phyloP scores from a whole-genome alignment of 2,888 invertebrate genomes.

The Tribolium freemani region DNA sequence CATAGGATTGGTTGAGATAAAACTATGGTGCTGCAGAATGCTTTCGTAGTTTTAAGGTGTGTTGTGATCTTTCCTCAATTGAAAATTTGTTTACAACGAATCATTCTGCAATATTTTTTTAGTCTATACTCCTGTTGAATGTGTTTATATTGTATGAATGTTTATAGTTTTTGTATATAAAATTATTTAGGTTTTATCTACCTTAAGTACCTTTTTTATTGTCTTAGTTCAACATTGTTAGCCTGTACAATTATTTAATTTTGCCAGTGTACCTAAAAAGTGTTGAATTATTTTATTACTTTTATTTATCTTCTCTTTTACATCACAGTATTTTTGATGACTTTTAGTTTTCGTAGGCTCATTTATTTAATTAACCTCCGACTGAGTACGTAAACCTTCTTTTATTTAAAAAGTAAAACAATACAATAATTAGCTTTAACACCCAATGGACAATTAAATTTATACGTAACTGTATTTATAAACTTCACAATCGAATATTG shows the following conservation, averaged over 20 bases:
- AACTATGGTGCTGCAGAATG: conserved; percentile 66
- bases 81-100: conserved; percentile 56
- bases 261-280: conserved; percentile 57
- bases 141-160: conserved; percentile 56
- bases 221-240: conserved; percentile 58
- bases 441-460: conserved; percentile 42
- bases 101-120: conserved; percentile 58
- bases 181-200: conserved; percentile 58
- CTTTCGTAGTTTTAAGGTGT: conserved; percentile 47
- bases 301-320: conserved; percentile 56
- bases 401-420: conserved; percentile 44
- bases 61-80: conserved; percentile 56
- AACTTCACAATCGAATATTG: conserved; percentile 52
- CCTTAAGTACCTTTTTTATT: conserved; percentile 59
- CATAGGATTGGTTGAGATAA: conserved; percentile 57
- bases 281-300: conserved; percentile 53
- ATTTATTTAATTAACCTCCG: conserved; percentile 45
- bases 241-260: conserved; percentile 63
- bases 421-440: conserved; percentile 57
- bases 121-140: conserved; percentile 51
- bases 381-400: conserved; percentile 50
- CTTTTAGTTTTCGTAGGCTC: conserved; percentile 51
- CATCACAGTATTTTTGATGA: conserved; percentile 61
- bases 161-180: conserved; percentile 58
- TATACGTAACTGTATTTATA: conserved; percentile 60